Evolutionary conservation across 2,113 vertebrate genomes (phyloP).

Genomic region (Campylomormyrus tamandua): DNA sequence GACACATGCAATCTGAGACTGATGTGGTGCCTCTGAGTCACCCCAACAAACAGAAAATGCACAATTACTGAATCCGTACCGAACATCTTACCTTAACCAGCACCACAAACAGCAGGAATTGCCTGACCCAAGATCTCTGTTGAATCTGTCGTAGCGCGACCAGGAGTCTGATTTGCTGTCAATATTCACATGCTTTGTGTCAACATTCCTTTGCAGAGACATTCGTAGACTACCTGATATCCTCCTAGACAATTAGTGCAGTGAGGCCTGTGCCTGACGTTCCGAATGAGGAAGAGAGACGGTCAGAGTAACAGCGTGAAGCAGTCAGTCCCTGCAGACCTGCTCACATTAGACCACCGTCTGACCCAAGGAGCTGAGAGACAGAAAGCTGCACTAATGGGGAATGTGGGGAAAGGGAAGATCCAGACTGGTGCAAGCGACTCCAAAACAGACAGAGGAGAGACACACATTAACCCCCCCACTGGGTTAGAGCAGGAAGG

Average conservation of each 20-base stretch:
- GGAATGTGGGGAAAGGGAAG: neutral
- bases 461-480: neutral
- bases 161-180: neutral
- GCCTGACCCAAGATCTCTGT: neutral
- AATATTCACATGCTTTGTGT: neutral
- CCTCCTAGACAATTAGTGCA: neutral
- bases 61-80: neutral
- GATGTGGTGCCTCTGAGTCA: neutral
- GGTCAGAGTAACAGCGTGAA: neutral
- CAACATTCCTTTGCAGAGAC: neutral
- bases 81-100: neutral
- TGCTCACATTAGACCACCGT: neutral
- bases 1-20: neutral
- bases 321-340: neutral
- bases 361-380: neutral
- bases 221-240: neutral
- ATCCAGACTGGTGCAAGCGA: neutral
- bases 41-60: neutral
- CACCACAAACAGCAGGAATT: neutral
- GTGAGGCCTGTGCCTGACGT: neutral
- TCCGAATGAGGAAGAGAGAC: neutral
- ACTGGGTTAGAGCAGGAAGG: neutral
- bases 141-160: neutral
- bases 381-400: neutral
- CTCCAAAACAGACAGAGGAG: neutral